Conservation (phyloP, 1,140 invertebrate species). For the Drosophila kepulauana region DNA sequence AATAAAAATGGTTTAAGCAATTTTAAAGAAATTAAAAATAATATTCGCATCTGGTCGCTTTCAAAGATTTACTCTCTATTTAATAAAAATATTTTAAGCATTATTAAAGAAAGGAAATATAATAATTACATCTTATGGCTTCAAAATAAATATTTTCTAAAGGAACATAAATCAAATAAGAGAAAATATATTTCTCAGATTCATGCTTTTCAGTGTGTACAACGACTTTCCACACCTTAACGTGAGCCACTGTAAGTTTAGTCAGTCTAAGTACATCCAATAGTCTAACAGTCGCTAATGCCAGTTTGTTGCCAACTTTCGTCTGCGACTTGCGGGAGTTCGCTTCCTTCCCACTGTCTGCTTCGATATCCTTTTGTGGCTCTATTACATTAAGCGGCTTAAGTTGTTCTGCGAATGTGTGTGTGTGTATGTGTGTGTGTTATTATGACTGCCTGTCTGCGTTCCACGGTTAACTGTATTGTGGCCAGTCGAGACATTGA, state of each 20-base stretch:
- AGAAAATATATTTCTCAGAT: background rate
- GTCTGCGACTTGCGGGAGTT: background rate
- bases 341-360: background rate
- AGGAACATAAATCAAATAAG: background rate
- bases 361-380: constrained; percentile 31
- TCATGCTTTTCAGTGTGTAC: constrained; percentile 8
- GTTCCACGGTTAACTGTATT: constrained; percentile 20
- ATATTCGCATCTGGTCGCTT: too few relatives aligned
- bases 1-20: too few relatives aligned
- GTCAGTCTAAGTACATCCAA: constrained; percentile 25
- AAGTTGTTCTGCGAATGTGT: constrained; percentile 6
- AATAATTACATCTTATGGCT: too few relatives aligned
- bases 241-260: constrained; percentile 22
- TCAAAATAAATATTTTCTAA: background rate
- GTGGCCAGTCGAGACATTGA: constrained; percentile 21
- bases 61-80: too few relatives aligned
- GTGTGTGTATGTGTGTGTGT: background rate
- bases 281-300: constrained; percentile 39
- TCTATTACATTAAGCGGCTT: constrained; percentile 48
- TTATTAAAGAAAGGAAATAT: too few relatives aligned
- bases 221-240: constrained; percentile 21
- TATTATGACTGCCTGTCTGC: constrained; percentile 16
- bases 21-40: too few relatives aligned
- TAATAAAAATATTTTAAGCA: too few relatives aligned
- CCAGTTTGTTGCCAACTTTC: constrained; percentile 12